Base-by-base conservation (phyloP, 2,888 invertebrate genomes). In the Andrena chrysosceles region DNA sequence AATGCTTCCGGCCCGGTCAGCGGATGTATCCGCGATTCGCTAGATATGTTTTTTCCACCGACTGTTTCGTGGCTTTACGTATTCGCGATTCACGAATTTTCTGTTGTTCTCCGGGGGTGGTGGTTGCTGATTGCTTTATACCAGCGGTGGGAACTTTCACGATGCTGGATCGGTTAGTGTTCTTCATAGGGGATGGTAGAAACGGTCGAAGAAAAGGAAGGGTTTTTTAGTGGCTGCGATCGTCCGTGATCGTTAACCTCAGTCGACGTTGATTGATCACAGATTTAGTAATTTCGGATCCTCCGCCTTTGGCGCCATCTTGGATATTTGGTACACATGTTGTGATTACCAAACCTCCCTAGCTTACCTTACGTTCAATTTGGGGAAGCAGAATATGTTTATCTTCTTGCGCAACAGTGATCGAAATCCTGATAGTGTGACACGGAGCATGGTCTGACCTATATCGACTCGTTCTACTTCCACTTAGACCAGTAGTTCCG, bases 401-500 rank as follows among this genome's bases (percentile, higher is more conserved):
- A 59, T 29, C 29, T 31, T 8, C 4, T 35, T 62, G 70, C 35
- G 64, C 35, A 20, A n/a, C 56, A 31, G 42, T 59, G 72, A 67
- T 79, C 72, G 72, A 79, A 79, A 72, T 81, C 81, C 48, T 66
- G 48, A 48, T 67, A 35, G 79, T 48, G 80, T 48, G 26, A 52
- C 81, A 54, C 48, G 67, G 73, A 71, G 64, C 66, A 72, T 48
- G 73, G 80, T 79, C 80, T 81, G 81, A 81, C 81, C 81, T 67
- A 81, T 81, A 81, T 79, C 80, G 81, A 68, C 62, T 63, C 62
- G 68, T 73, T 73, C 81, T 73, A 81, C 80, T 81, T 79, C 60
- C 80, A 67, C 66, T 67, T 54, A 49, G 60, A n/a, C 48, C 16
- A 16, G 8, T 31, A 52, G 48, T 63, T 72, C 42, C 70, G 68